A percentile compares a stretch with the other conserved stretches of the same genome.
phyloP scores from a whole-genome alignment of 2,797 vertebrate species.

The Pipistrellus pipistrellus region DNA sequence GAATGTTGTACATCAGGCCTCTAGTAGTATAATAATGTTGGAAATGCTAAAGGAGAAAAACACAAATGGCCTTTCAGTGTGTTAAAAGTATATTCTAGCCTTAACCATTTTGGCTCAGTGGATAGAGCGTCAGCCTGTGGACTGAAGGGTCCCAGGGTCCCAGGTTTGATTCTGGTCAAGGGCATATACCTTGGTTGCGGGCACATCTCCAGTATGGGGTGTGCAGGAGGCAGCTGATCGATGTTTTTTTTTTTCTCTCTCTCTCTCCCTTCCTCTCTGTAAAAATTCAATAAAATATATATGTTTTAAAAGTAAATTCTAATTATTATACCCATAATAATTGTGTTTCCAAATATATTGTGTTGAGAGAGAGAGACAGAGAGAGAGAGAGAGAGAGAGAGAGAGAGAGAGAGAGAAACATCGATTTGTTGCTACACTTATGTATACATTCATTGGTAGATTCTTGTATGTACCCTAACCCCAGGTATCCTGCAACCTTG shows the following conservation, averaged over 20 bases:
- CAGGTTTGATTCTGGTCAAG: too few species aligned
- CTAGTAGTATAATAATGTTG: neutral
- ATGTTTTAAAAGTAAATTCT: neutral
- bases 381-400: neutral
- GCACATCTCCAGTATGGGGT: too few species aligned
- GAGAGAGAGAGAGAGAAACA: neutral
- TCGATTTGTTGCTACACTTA: neutral
- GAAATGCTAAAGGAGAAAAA: constrained; percentile 52
- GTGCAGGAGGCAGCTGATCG: too few species aligned
- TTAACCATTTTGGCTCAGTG: too few species aligned
- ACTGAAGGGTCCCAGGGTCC: too few species aligned
- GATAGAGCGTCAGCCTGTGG: too few species aligned
- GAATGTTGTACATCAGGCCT: too few species aligned
- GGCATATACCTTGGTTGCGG: too few species aligned
- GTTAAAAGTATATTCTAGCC: constrained; percentile 50
- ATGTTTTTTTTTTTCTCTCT: too few species aligned
- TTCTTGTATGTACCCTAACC: neutral
- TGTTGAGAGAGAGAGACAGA: too few species aligned
- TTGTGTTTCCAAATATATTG: constrained; percentile 7
- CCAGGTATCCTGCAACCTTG: neutral
- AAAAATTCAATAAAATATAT: too few species aligned
- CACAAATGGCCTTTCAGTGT: neutral
- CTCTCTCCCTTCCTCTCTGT: too few species aligned
- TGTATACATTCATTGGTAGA: neutral
- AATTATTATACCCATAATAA: neutral